phyloP scores from a whole-genome alignment of 2,888 invertebrate species.

The Loripinus fragilis region DNA sequence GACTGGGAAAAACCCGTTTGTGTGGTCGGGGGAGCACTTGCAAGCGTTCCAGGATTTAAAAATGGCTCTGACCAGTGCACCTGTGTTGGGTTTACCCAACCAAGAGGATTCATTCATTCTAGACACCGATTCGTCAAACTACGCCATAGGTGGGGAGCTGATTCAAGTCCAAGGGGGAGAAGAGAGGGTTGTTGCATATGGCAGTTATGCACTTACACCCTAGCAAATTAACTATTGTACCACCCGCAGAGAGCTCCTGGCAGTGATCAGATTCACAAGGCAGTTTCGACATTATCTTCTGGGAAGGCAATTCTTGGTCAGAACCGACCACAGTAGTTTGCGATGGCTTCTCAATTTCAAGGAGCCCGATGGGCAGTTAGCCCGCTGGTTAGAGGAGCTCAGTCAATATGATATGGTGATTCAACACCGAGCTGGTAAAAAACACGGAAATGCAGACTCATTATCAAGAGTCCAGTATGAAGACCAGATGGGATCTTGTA shows the following conservation, averaged over 20 bases:
- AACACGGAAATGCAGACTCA: slow-evolving; percentile 54
- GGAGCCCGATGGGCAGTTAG: slow-evolving; percentile 34
- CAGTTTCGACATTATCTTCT: slow-evolving; percentile 33
- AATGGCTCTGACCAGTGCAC: too few species aligned
- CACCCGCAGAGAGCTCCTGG: slow-evolving; percentile 47
- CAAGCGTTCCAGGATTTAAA: too few species aligned
- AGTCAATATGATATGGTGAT: background rate
- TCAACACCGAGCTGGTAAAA: too few species aligned
- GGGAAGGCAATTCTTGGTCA: slow-evolving; percentile 25
- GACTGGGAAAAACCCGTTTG: slow-evolving; percentile 40
- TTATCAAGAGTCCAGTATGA: slow-evolving; percentile 1
- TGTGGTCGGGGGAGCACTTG: slow-evolving; percentile 37
- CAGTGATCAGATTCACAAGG: background rate
- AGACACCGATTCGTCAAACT: too few species aligned
- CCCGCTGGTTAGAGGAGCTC: background rate
- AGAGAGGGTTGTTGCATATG: too few species aligned
- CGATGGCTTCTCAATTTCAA: slow-evolving; percentile 26
- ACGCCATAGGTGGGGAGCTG: slow-evolving; percentile 57
- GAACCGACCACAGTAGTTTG: background rate
- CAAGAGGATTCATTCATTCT: too few species aligned
- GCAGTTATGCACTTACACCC: too few species aligned
- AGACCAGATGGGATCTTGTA: background rate
- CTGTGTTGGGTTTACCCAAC: too few species aligned
- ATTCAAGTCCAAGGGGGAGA: too few species aligned
- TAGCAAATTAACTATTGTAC: slow-evolving; percentile 17